A percentile compares a stretch with the other conserved stretches of the same genome.
Conservation (phyloP, 2,888 invertebrate species). For the Apodemia hepburni region DNA sequence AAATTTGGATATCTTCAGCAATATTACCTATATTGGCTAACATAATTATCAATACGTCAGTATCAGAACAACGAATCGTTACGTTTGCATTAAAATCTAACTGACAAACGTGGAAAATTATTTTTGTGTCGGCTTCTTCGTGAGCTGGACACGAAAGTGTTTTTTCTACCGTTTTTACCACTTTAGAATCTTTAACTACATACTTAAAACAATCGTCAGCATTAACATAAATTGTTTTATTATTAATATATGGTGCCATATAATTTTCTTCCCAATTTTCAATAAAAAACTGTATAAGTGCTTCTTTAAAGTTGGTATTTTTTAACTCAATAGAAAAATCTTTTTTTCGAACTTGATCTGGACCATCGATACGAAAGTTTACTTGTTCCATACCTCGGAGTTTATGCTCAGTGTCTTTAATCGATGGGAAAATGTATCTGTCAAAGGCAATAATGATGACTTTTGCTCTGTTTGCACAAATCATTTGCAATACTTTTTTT, state of each 20-base stretch:
- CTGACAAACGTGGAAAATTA: no score
- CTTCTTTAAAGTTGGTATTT: constrained; percentile 10
- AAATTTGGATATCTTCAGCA: constrained; percentile 17
- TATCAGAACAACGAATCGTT: constrained; percentile 16
- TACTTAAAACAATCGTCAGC: no score
- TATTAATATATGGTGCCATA: background rate
- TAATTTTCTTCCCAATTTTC: background rate
- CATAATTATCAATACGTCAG: constrained; percentile 20
- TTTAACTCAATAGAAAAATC: constrained; percentile 18
- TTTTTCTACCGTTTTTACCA: no score
- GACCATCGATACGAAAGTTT: constrained; percentile 19
- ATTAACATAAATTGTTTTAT: background rate
- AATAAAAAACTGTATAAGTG: background rate
- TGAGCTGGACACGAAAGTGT: no score
- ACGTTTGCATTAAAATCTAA: no score
- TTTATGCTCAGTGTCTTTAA: constrained; percentile 16
- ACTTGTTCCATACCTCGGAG: constrained; percentile 17
- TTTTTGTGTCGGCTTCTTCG: no score
- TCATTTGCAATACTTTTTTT: background rate
- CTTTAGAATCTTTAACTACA: no score
- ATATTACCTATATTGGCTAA: constrained; percentile 23
- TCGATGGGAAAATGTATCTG: no score
- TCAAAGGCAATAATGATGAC: background rate
- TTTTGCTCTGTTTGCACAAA: background rate
- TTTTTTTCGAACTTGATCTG: constrained; percentile 18